phyloP scores from a whole-genome alignment of 2,888 invertebrate species.

The Lacanobia oleracea region DNA sequence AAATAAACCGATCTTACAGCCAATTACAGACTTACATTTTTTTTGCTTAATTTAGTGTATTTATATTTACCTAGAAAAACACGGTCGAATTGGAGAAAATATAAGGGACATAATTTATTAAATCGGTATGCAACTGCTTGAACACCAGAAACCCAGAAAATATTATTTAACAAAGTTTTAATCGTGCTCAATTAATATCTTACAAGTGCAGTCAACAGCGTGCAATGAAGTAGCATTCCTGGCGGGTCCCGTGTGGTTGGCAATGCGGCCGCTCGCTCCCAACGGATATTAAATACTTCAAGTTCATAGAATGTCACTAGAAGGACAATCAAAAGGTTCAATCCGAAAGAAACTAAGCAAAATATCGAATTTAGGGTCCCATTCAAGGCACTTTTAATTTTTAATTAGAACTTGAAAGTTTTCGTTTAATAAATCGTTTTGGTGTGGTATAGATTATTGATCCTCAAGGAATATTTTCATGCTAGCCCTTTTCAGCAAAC shows the following conservation, averaged over 20 bases:
- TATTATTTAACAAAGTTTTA: background rate
- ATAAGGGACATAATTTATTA: too few species aligned
- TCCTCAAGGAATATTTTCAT: background rate
- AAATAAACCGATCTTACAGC: too few species aligned
- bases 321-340: conserved; percentile 32
- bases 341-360: background rate
- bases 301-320: conserved; percentile 13
- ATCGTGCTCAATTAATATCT: conserved; percentile 10
- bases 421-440: background rate
- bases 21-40: too few species aligned
- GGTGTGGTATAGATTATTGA: background rate
- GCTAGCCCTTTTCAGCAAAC: background rate
- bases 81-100: background rate
- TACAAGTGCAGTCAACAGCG: conserved; percentile 27
- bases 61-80: background rate
- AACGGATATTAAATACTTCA: conserved; percentile 59
- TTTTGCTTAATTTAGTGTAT: too few species aligned
- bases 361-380: too few species aligned
- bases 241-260: conserved; percentile 32
- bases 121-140: too few species aligned
- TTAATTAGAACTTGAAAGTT: background rate
- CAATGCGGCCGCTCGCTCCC: conserved; percentile 43
- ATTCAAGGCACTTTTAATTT: background rate
- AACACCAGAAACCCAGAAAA: background rate
- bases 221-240: conserved; percentile 46